These are phyloP conservation scores for Stegana nigrithorax DNA, from an alignment of 2,888 invertebrate species.

Conservation along the genomic window DNA sequence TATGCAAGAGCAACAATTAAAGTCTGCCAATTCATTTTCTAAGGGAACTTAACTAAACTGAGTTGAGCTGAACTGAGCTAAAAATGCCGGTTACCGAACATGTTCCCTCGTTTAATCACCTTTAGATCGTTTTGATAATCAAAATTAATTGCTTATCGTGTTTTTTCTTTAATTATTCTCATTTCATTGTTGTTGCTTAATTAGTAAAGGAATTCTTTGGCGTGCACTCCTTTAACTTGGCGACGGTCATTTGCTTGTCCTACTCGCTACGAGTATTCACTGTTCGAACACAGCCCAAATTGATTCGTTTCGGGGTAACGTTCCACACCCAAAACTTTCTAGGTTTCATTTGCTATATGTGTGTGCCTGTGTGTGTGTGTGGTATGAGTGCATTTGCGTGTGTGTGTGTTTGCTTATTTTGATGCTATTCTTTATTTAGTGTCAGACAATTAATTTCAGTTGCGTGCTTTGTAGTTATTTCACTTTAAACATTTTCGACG, in stretches of 20 bases:
- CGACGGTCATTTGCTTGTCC: too few relatives aligned
- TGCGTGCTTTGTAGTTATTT: conserved; percentile 63
- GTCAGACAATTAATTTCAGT: conserved; percentile 67
- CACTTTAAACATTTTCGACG: conserved; percentile 51
- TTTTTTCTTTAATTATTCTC: conserved; percentile 30
- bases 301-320: background rate
- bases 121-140: conserved; percentile 55
- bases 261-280: too few relatives aligned
- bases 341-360: too few relatives aligned
- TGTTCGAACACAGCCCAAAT: background rate
- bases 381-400: too few relatives aligned
- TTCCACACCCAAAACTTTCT: conserved; percentile 25
- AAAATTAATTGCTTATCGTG: conserved; percentile 65
- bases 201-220: conserved; percentile 41
- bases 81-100: too few relatives aligned
- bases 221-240: conserved; percentile 5
- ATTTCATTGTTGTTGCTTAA: conserved; percentile 42
- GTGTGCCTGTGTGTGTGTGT: background rate
- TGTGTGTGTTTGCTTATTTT: conserved; percentile 29
- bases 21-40: too few relatives aligned
- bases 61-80: too few relatives aligned
- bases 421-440: conserved; percentile 54
- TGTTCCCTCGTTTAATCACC: too few relatives aligned
- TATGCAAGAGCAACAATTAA: too few relatives aligned
- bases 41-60: too few relatives aligned